These are phyloP conservation scores for Poeciliopsis prolifica DNA, from an alignment of 2,113 vertebrate genomes.

Conservation along the genomic window DNA sequence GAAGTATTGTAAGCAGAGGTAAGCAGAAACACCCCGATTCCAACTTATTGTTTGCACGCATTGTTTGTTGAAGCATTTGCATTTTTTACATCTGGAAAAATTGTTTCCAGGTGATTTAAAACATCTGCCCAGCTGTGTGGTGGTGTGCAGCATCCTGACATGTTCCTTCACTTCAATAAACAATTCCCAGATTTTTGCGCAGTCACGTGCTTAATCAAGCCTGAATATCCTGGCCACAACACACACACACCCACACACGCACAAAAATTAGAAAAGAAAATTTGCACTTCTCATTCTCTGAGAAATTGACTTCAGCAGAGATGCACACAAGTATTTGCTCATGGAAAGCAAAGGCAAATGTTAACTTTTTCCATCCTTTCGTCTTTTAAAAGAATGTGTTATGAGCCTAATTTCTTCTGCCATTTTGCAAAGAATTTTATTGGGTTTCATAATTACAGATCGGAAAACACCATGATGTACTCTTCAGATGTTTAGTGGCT, in stretches of 20 bases:
- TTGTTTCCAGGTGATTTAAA: not conserved
- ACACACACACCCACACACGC: not conserved
- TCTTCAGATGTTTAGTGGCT: conserved; percentile 29
- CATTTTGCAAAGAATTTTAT: conserved; percentile 23
- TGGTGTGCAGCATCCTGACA: not conserved
- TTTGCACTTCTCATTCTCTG: not conserved
- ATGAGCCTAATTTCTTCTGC: conserved; percentile 20
- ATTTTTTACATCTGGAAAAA: too few species aligned
- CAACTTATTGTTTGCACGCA: not conserved
- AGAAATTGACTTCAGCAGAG: conserved; percentile 1
- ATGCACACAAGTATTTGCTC: conserved; percentile 4
- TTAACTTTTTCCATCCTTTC: conserved; percentile 10
- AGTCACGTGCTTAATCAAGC: not conserved
- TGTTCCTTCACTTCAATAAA: not conserved
- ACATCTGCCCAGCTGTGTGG: not conserved
- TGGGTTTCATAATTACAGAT: conserved; percentile 37
- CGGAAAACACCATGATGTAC: conserved; percentile 16
- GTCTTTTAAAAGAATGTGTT: conserved; percentile 7
- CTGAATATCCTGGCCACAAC: not conserved
- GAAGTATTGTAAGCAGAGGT: not conserved
- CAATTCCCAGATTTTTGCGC: not conserved
- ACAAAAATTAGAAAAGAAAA: too few species aligned
- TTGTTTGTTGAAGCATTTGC: not conserved
- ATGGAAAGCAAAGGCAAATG: conserved; percentile 25
- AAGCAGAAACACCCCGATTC: not conserved